Evolutionary conservation across 1,140 invertebrate species (phyloP), one percentile per base, ranked within the genome.

Genomic region (Neodiprion fabricii): DNA sequence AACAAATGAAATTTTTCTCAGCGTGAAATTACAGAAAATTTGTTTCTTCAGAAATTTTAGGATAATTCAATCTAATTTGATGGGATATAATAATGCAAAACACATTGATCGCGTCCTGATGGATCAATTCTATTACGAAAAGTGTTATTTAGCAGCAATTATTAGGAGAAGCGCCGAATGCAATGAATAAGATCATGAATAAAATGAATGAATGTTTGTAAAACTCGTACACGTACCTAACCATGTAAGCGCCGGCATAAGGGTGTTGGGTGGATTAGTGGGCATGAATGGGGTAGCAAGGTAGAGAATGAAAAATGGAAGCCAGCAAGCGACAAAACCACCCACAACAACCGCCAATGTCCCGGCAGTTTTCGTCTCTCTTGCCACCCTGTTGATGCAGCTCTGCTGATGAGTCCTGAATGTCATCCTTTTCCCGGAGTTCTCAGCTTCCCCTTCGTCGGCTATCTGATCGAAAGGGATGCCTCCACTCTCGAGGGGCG

Each of bases 261-360:
- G 87, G 21, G 87, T 75, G 9, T 87, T 72, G 9, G 86, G 84
- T 40, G 79, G 81, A 23, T 78, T 77, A 49, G 81, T 72, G 9
- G 83, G 82, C 10, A 92, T 88, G 81, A 96, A 96, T 1, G 95
- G 94, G 10, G 93, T 95, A 3, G 95, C 87, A 9, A 97, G 85
- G 81, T 97, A 97, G 65, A 95, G 93, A 0, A 96, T 90, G 86
- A 98, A 98, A 85, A 97, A 97, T 9, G 95, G 95, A 65, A 95
- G 85, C 96, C 96, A 97, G 78, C 96, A 98, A 3, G 95, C 92
- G 8, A 98, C 92, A 83, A 98, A 98, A 9, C 95, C 96, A 7
- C 96, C 96, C 40, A 98, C 96, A 2, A 98, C 96, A 40, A 98
- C 92, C 10, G 95, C 96, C 48, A 98, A 87, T 0, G 96, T 98